Evolutionary conservation across 2,113 vertebrate species (phyloP).

Genomic region (Cathartes aura): DNA sequence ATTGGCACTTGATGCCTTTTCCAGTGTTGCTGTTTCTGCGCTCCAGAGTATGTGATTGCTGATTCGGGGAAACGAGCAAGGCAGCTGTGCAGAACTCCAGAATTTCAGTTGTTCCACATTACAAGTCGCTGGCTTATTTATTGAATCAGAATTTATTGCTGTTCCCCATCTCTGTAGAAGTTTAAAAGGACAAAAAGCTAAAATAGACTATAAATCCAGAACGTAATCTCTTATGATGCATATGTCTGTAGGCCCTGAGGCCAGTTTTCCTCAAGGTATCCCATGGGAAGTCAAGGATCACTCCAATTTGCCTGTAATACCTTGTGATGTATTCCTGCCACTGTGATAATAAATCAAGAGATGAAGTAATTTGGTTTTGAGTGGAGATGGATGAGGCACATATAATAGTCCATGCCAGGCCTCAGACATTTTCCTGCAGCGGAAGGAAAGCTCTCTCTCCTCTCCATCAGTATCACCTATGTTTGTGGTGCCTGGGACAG

Average conservation of each 20-base stretch:
- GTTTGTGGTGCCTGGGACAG: neutral
- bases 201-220: neutral
- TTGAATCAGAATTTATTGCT: neutral
- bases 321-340: neutral
- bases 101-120: neutral
- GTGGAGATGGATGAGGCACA: neutral
- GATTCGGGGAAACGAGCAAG: neutral
- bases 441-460: neutral
- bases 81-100: neutral
- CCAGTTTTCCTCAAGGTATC: neutral
- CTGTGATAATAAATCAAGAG: neutral
- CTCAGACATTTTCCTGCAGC: neutral
- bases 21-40: neutral
- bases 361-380: neutral
- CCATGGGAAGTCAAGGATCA: neutral
- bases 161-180: neutral
- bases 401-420: neutral
- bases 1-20: neutral
- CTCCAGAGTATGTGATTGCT: neutral
- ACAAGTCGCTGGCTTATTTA: neutral
- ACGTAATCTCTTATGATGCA: neutral
- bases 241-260: neutral
- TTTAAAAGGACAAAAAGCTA: neutral
- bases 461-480: neutral
- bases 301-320: neutral